These are phyloP conservation scores for Smittia sp. DNA, from an alignment of 2,888 invertebrate species.

Conservation along the genomic window DNA sequence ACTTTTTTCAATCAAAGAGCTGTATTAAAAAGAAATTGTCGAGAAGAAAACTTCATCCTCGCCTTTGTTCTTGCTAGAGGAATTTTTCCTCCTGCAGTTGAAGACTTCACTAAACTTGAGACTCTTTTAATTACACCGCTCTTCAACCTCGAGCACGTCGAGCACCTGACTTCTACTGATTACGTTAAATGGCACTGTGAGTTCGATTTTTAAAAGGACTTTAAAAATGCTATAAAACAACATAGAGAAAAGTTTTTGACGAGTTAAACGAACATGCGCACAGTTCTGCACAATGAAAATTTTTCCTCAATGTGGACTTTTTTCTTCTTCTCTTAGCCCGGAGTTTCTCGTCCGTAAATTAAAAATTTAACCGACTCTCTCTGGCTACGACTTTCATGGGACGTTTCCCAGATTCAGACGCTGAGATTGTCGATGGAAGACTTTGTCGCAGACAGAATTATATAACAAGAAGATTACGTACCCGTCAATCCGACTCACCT, in stretches of 20 bases:
- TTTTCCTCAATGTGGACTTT: not conserved
- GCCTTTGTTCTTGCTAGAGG: not conserved
- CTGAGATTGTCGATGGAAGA: too few species aligned
- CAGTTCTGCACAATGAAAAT: slow-evolving; percentile 1
- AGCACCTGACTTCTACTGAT: not conserved
- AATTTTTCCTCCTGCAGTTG: not conserved
- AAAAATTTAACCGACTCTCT: too few species aligned
- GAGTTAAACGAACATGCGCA: not conserved
- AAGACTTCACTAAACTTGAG: not conserved
- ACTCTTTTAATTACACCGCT: not conserved
- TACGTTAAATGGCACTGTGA: not conserved
- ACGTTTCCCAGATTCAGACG: too few species aligned
- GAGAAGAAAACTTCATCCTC: not conserved
- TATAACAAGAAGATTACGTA: not conserved
- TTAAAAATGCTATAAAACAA: not conserved
- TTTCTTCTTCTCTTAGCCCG: not conserved
- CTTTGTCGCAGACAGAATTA: not conserved
- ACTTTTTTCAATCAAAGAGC: too few species aligned
- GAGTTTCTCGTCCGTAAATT: too few species aligned
- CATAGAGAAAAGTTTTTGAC: not conserved
- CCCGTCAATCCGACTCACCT: not conserved
- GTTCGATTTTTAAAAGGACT: not conserved
- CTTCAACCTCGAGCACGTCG: not conserved
- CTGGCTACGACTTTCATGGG: too few species aligned
- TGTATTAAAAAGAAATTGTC: too few species aligned